Evolutionary conservation across 2,113 vertebrate species (phyloP), one percentile per base, ranked within the genome.

Genomic region (Eidolon helvum): DNA sequence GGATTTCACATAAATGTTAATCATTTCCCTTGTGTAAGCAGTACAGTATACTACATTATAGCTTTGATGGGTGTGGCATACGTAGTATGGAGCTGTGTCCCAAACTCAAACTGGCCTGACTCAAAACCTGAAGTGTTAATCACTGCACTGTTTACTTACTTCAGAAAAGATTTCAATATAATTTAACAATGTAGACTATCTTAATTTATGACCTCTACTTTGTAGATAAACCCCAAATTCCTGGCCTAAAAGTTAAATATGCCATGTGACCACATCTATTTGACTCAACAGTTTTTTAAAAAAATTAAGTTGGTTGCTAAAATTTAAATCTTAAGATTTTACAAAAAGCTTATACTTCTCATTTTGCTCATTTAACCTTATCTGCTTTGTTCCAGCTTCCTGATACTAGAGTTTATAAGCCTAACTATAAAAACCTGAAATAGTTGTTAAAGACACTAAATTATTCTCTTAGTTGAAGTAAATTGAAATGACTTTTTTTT

Each of bases 391-490:
- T 28, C 61, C 18, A 45, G 43, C 55, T 87, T 87, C 83, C 55
- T 66, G 4, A 50, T 35, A 87, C 30, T 55, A 24, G 40, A 79
- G 48, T 87, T 87, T 74, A 69, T 2, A 87, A 79, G 2, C 30
- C 16, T 88, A 93, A 53, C n/a, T 87, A 21, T 83, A 16, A 93
- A 43, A 96, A 74, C 90, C 22, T 77, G 45, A 95, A 90, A 87
- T 0, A 61, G 66, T 68, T 87, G 72, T 11, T 79, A 77, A 72
- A 92, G 48, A 69, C 45, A 94, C 21, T 35, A 48, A 66, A 66
- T 57, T 65, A 88, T 80, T 90, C 71, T 66, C 65, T 92, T 71
- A 74, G 74, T 48, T 72, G 45, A 68, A 92, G 53, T 53, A 82
- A 94, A 84, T 68, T 84, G 45, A 77, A 26, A 9, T 28, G 21